Evolutionary conservation across 2,113 vertebrate genomes (phyloP), one percentile per base, ranked within the genome.

Genomic region (Atherinomorus stipes): DNA sequence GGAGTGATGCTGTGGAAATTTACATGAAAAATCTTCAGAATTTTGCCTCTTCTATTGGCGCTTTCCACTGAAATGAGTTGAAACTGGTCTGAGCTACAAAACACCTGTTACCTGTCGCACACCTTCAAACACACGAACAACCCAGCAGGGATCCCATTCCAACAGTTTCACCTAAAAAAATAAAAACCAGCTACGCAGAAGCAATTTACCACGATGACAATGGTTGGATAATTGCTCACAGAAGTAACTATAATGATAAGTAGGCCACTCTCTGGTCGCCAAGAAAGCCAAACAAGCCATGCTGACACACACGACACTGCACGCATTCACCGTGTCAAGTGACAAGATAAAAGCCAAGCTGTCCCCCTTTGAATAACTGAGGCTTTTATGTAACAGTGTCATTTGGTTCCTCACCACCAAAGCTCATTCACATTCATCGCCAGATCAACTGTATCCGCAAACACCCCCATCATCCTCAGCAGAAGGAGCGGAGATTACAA

Each of bases 341-440:
- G 21, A 58, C 70, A 62, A 64, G 79, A 87, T 81, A 81, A 86
- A 82, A 84, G 85, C 66, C 49, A 23, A 18, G 67, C 81, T 86
- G 87, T 85, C 71, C 62, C 76, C 76, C 40, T 19, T 45, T 83
- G 78, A 87, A 88, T 83, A 61, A 76, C 25, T 4, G 23, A 72
- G 64, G 62, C 66, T 69, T 90, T 86, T 88, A 86, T 77, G 61
- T 89, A 87, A 90, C 34, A 15, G 76, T 87, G 83, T 75, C 88
- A 85, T 84, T 85, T 75, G 69, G 80, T 83, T 88, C 80, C 84
- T 85, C 73, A 73, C 71, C 74, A 68, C 71, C 45, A 34, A 58
- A 65, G 62, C 85, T 89, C 88, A 84, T 90, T 89, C 76, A n/a
- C 72, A 91, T 90, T 88, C 90, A 80, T 54, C 71, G 7, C 68